A percentile compares a stretch with the other conserved stretches of the same genome.
Evolutionary conservation across 1,140 invertebrate genomes (phyloP).

Genomic region (Bombus sylvicola): DNA sequence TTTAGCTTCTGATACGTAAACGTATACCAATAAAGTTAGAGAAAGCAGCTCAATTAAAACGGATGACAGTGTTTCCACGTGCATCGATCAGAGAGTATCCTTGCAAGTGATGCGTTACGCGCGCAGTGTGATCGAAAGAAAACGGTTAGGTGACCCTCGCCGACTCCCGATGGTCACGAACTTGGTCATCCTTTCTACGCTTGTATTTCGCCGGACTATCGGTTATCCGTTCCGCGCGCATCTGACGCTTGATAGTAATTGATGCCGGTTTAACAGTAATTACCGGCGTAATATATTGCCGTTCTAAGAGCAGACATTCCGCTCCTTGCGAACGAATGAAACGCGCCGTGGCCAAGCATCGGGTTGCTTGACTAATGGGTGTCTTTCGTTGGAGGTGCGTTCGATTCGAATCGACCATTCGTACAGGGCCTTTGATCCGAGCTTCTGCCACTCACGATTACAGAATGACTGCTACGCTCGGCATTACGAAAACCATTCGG

Average conservation of each 20-base stretch:
- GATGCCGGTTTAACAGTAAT: conserved; percentile 58
- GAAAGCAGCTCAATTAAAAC: neutral
- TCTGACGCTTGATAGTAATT: conserved; percentile 56
- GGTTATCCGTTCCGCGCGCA: conserved; percentile 42
- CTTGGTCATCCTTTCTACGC: conserved; percentile 37
- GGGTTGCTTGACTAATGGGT: conserved; percentile 39
- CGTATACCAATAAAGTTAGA: neutral
- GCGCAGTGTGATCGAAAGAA: conserved; percentile 45
- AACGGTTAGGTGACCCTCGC: conserved; percentile 62
- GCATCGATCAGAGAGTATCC: conserved; percentile 37
- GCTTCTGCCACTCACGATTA: conserved; percentile 3
- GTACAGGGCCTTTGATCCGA: conserved; percentile 3
- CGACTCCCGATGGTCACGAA: conserved; percentile 42
- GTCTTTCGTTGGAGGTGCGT: conserved; percentile 21
- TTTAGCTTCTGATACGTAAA: too few relatives aligned
- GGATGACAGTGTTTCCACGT: neutral
- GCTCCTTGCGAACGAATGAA: conserved; percentile 27
- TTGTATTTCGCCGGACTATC: conserved; percentile 32
- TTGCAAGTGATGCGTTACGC: conserved; percentile 52
- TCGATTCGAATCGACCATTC: conserved; percentile 26
- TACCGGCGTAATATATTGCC: conserved; percentile 44
- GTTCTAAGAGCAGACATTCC: conserved; percentile 16
- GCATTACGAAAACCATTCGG: neutral
- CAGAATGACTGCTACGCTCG: neutral
- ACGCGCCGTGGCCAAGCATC: neutral